A percentile compares a stretch with the other conserved stretches of the same genome.
phyloP scores from a whole-genome alignment of 2,797 vertebrate genomes.

The Sparidentex hasta region DNA sequence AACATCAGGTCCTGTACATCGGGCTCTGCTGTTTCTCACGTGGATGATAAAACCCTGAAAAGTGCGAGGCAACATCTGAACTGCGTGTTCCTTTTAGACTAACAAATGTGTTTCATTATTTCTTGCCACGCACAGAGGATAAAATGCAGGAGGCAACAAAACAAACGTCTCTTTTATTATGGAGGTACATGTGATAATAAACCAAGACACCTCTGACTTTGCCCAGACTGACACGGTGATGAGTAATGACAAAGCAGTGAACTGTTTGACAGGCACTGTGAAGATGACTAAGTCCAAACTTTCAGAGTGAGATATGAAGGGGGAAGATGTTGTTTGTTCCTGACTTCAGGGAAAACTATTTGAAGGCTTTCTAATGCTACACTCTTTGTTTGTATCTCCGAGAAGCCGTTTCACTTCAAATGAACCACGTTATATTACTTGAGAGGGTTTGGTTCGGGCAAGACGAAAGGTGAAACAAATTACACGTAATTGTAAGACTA shows the following conservation, averaged over 20 bases:
- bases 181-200: conserved; percentile 62
- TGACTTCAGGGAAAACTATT: conserved; percentile 60
- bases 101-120: not conserved
- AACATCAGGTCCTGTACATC: conserved; percentile 37
- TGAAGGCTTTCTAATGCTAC: conserved; percentile 24
- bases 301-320: conserved; percentile 75
- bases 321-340: conserved; percentile 63
- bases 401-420: conserved; percentile 24
- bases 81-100: not conserved
- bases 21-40: conserved; percentile 17
- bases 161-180: conserved; percentile 33
- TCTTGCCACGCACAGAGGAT: not conserved
- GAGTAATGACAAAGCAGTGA: conserved; percentile 77
- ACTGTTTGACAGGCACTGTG: conserved; percentile 78
- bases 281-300: conserved; percentile 82
- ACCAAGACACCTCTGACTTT: conserved; percentile 65
- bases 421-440: not conserved
- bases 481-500: not conserved
- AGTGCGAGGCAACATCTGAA: conserved; percentile 7
- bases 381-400: conserved; percentile 16
- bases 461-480: conserved; percentile 6
- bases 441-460: not conserved
- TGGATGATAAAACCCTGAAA: conserved; percentile 14
- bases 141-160: not conserved
- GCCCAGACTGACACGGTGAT: conserved; percentile 61